phyloP scores from a whole-genome alignment of 1,140 invertebrate species.

The Marisa cornuarietis region DNA sequence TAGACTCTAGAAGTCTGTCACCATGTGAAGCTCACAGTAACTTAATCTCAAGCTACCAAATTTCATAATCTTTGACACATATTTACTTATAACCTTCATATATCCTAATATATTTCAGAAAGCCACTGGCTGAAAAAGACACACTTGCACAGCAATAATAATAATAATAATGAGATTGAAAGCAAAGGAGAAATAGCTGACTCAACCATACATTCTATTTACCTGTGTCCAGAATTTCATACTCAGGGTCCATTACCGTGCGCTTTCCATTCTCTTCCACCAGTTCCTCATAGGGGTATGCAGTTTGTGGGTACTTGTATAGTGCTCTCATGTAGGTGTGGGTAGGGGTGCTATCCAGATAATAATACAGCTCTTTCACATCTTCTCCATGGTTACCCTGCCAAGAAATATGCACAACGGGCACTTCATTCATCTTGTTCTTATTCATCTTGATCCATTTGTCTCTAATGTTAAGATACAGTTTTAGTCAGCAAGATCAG shows the following conservation, averaged over 20 bases:
- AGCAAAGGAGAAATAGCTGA: not conserved
- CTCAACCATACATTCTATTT: not conserved
- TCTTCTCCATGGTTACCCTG: slow-evolving; percentile 69
- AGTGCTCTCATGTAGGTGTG: slow-evolving; percentile 66
- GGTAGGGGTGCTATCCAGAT: slow-evolving; percentile 64
- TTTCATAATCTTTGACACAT: not conserved
- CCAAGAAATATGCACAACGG: too few relatives aligned
- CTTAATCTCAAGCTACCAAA: not conserved
- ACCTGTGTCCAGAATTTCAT: slow-evolving; percentile 66
- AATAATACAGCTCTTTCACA: slow-evolving; percentile 68
- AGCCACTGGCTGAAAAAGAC: not conserved
- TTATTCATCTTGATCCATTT: too few relatives aligned
- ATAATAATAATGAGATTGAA: not conserved
- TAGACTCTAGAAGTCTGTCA: not conserved
- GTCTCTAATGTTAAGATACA: too few relatives aligned
- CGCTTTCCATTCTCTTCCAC: slow-evolving; percentile 53
- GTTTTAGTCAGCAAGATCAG: too few relatives aligned
- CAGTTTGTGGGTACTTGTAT: slow-evolving; percentile 67
- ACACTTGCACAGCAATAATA: not conserved
- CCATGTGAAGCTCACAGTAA: not conserved
- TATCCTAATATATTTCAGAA: not conserved
- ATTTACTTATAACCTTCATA: not conserved
- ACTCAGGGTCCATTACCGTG: slow-evolving; percentile 57
- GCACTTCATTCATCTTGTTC: too few relatives aligned
- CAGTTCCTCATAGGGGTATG: slow-evolving; percentile 61